Conservation (phyloP, 2,113 vertebrate species). For the Argyrosomus japonicus region DNA sequence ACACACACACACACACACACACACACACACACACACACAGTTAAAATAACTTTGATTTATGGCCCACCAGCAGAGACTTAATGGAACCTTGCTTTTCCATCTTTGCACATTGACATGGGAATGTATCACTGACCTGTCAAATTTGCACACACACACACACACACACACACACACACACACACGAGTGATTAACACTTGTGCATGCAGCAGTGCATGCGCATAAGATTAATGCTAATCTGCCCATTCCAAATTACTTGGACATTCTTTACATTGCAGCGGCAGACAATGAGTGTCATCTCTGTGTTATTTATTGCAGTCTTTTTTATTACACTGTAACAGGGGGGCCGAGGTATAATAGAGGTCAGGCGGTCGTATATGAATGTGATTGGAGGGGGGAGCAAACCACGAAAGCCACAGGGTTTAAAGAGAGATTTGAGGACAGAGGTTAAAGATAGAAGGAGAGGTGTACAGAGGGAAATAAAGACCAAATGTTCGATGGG, state of each 20-base stretch:
- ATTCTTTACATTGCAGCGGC: slow-evolving; percentile 61
- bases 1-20: slow-evolving; percentile 24
- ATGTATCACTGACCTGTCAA: slow-evolving; percentile 61
- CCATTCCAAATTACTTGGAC: slow-evolving; percentile 51
- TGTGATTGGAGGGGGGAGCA: slow-evolving; percentile 25
- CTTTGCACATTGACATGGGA: slow-evolving; percentile 67
- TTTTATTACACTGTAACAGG: slow-evolving; percentile 70
- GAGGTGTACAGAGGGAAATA: background rate
- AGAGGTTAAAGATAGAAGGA: slow-evolving; percentile 36
- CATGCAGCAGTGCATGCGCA: background rate
- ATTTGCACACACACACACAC: background rate
- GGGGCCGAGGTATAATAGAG: slow-evolving; percentile 50
- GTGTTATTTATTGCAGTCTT: slow-evolving; percentile 63
- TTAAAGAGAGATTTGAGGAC: slow-evolving; percentile 47
- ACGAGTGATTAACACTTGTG: slow-evolving; percentile 9
- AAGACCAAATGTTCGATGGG: background rate
- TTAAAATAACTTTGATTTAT: slow-evolving; percentile 79
- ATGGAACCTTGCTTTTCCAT: slow-evolving; percentile 77
- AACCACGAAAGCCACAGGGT: slow-evolving; percentile 22
- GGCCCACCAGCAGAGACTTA: slow-evolving; percentile 74
- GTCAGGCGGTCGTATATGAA: slow-evolving; percentile 59
- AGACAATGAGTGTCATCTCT: slow-evolving; percentile 63
- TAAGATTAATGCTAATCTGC: slow-evolving; percentile 68
- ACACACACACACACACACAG: slow-evolving; percentile 45
- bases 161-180: background rate